A percentile compares a stretch with the other conserved stretches of the same genome.
Evolutionary conservation across 2,797 vertebrate species (phyloP).

Genomic region (Otolemur crassicaudatus): DNA sequence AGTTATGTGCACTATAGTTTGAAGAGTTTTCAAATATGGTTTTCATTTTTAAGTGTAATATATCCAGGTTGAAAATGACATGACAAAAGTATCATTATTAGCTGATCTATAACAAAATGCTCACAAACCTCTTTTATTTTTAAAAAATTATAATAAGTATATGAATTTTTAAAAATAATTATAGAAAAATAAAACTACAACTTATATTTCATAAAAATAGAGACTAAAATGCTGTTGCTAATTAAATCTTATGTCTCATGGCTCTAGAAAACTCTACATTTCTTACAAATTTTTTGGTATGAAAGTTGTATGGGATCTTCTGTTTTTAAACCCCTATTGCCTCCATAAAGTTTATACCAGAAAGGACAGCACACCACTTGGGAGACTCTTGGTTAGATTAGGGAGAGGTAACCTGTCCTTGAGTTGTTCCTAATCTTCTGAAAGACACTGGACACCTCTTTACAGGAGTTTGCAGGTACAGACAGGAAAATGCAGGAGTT

Average conservation of each 20-base stretch:
- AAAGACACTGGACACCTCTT: background rate
- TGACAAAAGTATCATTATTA: background rate
- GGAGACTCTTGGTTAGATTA: background rate
- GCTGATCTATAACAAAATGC: background rate
- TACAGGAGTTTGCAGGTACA: background rate
- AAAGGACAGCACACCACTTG: background rate
- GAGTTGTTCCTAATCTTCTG: background rate
- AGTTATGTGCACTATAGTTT: background rate
- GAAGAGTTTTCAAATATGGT: background rate
- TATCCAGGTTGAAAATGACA: background rate
- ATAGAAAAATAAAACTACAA: background rate
- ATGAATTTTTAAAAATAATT: background rate
- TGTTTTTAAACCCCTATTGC: background rate
- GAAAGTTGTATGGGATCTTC: background rate
- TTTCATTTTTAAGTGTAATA: background rate
- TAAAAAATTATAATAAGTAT: background rate
- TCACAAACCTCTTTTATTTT: background rate
- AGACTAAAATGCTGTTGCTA: background rate
- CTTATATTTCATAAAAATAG: background rate
- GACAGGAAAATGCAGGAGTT: background rate
- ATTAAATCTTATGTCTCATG: background rate
- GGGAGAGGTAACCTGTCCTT: background rate
- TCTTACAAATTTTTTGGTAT: background rate
- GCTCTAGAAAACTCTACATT: background rate
- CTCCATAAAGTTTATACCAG: background rate